Base-by-base conservation (phyloP, 2,888 invertebrate species). In the Cheilosia grossa region DNA sequence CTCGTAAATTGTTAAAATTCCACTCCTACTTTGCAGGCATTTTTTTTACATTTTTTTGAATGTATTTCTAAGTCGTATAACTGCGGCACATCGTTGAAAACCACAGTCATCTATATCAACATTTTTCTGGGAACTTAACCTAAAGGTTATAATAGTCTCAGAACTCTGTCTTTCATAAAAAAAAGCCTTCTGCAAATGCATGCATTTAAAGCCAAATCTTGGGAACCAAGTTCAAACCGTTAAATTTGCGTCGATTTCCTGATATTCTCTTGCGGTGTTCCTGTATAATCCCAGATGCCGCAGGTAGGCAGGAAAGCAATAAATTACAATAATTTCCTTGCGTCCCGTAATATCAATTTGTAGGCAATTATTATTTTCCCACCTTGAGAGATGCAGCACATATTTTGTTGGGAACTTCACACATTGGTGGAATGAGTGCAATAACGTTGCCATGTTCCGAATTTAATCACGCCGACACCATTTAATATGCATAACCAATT, bases 401-500 rank as follows among this genome's bases (percentile, higher is more conserved):
- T 64, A 78, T 70, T 66, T 70, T 21, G 72, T 44, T 24, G 51
- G 2, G 44, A 66, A 53, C 40, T 33, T 66, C 53, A 19, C 37
- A 30, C 19, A 69, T 42, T 40, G 10, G 58, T 27, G 19, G 69
- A 72, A 58, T 44, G 70, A 64, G 64, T 51, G 40, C 21, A 49
- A 72, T 72, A 73, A 66, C 53, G 64, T 67, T 53, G 37, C 13
- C 37, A 73, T 47, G 61, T 69, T 67, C 59, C 47, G 66, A 66
- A 72, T 80, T 73, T 73, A 59, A 80, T 67, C 61, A 61, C 66
- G 42, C 66, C 37, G 61, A 24, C 66, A 67, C 47, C 73, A 54
- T 17, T 69, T 42, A 69, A 74, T 64, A 69, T 53, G 69, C 78
- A 79, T 69, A 73, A 58, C 49, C 59, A 70, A 72, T 67, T 75